Percentiles rank a stretch among this genome's conserved stretches.
These are phyloP conservation scores for Stegophylla sp. DNA, from an alignment of 2,888 invertebrate genomes.

Conservation along the genomic window DNA sequence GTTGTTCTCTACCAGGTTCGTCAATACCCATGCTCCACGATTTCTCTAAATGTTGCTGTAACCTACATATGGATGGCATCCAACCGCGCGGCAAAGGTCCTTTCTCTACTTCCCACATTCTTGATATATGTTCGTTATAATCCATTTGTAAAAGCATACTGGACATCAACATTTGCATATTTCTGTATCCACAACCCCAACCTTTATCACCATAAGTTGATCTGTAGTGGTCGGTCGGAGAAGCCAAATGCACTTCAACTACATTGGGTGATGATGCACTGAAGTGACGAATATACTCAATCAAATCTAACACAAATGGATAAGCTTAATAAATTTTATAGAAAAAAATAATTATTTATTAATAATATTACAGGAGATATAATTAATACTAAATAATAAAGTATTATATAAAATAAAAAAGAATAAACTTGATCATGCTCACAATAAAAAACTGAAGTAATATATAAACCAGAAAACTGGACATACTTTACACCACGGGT, in stretches of 20 bases:
- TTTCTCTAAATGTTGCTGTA: slow-evolving; percentile 83
- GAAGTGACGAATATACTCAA: slow-evolving; percentile 55
- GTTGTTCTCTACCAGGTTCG: slow-evolving; percentile 82
- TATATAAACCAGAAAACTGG: too few relatives aligned
- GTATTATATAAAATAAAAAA: too few relatives aligned
- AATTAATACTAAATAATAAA: too few relatives aligned
- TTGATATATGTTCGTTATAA: slow-evolving; percentile 68
- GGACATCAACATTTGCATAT: slow-evolving; percentile 90
- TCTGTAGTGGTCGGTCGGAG: slow-evolving; percentile 84
- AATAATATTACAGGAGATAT: too few relatives aligned
- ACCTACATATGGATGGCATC: slow-evolving; percentile 83
- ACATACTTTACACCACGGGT: too few relatives aligned
- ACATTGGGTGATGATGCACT: slow-evolving; percentile 67
- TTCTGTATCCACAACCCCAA: slow-evolving; percentile 92
- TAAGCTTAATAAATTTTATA: too few relatives aligned
- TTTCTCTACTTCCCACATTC: slow-evolving; percentile 56
- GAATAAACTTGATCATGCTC: too few relatives aligned
- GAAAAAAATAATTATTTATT: too few relatives aligned
- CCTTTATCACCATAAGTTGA: slow-evolving; percentile 88
- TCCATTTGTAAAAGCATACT: slow-evolving; percentile 76
- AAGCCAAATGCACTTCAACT: slow-evolving; percentile 76
- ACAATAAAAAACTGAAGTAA: too few relatives aligned
- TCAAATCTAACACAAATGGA: slow-evolving; percentile 31
- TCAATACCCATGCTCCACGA: slow-evolving; percentile 85
- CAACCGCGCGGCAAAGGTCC: slow-evolving; percentile 67